These are phyloP conservation scores for Candidula unifasciata DNA, from an alignment of 2,888 invertebrate genomes.

Conservation along the genomic window DNA sequence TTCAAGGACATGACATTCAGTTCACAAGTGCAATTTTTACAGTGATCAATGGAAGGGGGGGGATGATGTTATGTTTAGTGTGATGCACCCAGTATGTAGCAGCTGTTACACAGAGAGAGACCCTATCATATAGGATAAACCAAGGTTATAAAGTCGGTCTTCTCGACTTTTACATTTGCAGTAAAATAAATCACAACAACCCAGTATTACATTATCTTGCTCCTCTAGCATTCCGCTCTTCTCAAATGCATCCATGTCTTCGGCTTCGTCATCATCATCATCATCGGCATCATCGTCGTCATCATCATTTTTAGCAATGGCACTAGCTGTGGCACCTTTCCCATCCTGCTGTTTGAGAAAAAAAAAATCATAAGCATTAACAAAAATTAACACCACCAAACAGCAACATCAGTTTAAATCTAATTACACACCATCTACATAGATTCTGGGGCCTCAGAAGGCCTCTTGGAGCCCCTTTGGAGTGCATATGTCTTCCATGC, in stretches of 20 bases:
- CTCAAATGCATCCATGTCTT: slow-evolving; percentile 98
- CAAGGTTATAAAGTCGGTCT: no score
- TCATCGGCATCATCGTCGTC: slow-evolving; percentile 80
- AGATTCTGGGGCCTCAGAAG: no score
- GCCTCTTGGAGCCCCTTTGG: no score
- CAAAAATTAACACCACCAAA: not conserved
- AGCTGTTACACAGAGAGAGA: no score
- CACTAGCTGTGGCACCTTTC: slow-evolving; percentile 30
- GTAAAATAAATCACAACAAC: not conserved
- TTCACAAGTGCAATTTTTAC: no score
- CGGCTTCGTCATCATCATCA: slow-evolving; percentile 90
- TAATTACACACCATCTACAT: not conserved
- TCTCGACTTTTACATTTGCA: no score
- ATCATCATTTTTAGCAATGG: slow-evolving; percentile 14
- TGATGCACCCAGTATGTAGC: no score
- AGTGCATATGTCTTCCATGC: no score
- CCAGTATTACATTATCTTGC: slow-evolving; percentile 68
- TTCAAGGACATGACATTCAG: no score
- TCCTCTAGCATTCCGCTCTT: slow-evolving; percentile 95
- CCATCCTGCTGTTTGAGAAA: not conserved
- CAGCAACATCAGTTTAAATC: not conserved
- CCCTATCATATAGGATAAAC: no score
- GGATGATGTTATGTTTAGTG: no score
- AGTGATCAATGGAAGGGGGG: no score
- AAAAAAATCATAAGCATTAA: not conserved